Base-by-base conservation (phyloP, 2,113 vertebrate species). In the Felis catus region DNA sequence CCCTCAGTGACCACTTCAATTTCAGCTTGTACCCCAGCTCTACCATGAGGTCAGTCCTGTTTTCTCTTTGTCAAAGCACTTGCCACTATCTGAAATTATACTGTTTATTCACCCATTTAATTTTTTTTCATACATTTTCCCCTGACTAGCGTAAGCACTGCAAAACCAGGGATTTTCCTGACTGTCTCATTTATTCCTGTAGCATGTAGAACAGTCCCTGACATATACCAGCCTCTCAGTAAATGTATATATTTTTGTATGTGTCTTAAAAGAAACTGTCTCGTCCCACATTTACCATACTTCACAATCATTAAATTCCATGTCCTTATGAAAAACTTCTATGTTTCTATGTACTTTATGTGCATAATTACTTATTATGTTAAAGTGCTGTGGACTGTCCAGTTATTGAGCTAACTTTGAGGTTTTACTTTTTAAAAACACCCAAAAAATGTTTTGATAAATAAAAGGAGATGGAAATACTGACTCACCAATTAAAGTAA, bases 401-500 rank as follows among this genome's bases (percentile, higher is more conserved):
- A 92, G 51, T 80, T 84, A 87, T 48, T 96, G 19, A 88, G 39
- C 10, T 96, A 92, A 87, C 7, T 39, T 29, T 85, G 45, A 96
- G 29, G 31, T 89, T 86, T 83, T 65, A 63, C 36, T 82, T 90
- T 90, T 29, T 27, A 1, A 76, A 78, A 93, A 84, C 82, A 36
- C 33, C 15, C 48, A 65, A 70, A 96, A 89, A 39, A 18, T 29
- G 5, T 92, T 88, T 91, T 91, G 76, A 82, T 95, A 76, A 89
- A 53, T 93, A 91, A 93, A 78, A 85, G 48, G 55, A 71, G 25
- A 53, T 5, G 4, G 58, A 81, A 85, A 82, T 79, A 45, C 0
- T 83, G 21, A 51, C 33, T 85, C 45, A 91, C 85, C 31, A 65
- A 31, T 92, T 97, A 82, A 91, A 96, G 31, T 88, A 85, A 97